Conservation (phyloP, 1,140 invertebrate species). For the Helicoverpa armigera region DNA sequence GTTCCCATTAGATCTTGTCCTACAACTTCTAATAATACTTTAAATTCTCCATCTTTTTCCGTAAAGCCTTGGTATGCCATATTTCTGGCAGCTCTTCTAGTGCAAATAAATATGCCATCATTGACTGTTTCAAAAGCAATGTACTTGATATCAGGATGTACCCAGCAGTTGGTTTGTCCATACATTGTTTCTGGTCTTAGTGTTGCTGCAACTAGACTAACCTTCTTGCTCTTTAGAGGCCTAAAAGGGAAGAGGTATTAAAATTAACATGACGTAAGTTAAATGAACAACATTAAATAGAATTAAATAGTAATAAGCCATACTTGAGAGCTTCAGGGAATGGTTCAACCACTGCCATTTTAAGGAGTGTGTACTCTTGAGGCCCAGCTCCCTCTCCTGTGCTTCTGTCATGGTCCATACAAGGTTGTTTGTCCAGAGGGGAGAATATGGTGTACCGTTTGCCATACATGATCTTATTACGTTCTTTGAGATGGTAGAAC, state of each 20-base stretch:
- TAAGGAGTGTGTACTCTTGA: constrained; percentile 99
- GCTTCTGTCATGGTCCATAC: constrained; percentile 99
- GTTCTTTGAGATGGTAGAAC: constrained; percentile 95
- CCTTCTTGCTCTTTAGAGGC: constrained; percentile 85
- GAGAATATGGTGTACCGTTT: constrained; percentile 99
- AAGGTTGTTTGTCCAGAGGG: constrained; percentile 98
- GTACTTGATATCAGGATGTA: constrained; percentile 98
- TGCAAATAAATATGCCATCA: constrained; percentile 95
- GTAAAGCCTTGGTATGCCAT: constrained; percentile 99
- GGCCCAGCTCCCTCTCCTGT: constrained; percentile 98
- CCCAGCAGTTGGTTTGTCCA: constrained; percentile 99
- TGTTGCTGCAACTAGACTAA: constrained; percentile 98
- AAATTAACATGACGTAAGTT: not conserved
- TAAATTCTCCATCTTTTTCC: constrained; percentile 92
- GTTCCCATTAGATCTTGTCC: constrained; percentile 94
- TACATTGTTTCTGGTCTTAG: constrained; percentile 99
- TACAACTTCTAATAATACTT: constrained; percentile 90
- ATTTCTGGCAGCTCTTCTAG: constrained; percentile 95
- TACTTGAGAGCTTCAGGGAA: constrained; percentile 92
- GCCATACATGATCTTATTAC: constrained; percentile 97
- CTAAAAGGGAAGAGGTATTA: constrained; percentile 76
- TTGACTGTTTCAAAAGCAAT: constrained; percentile 92
- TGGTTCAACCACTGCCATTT: constrained; percentile 94
- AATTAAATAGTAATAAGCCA: constrained; percentile 51
- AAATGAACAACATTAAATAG: not conserved